Evolutionary conservation across 2,888 invertebrate species (phyloP).

Genomic region (Exephanes ischioxanthus): DNA sequence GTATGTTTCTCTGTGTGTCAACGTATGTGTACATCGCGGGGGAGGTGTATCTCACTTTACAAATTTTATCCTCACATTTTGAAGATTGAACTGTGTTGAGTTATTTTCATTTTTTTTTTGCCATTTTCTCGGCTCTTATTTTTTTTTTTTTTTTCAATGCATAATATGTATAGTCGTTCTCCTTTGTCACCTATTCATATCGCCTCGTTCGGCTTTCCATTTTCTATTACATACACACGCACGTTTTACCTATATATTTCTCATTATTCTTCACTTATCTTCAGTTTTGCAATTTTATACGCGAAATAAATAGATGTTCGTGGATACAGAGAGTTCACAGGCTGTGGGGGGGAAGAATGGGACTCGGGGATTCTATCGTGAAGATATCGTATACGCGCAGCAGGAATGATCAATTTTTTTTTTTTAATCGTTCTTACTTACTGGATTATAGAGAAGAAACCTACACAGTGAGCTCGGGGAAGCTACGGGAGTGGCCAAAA

Average conservation of each 20-base stretch:
- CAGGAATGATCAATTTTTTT: slow-evolving; percentile 36
- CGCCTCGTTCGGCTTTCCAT: slow-evolving; percentile 32
- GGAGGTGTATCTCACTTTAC: slow-evolving; percentile 60
- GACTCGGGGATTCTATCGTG: slow-evolving; percentile 35
- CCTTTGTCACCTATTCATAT: slow-evolving; percentile 41
- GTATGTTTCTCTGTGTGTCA: slow-evolving; percentile 79
- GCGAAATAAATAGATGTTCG: slow-evolving; percentile 25
- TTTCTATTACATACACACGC: slow-evolving; percentile 44
- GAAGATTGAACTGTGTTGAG: slow-evolving; percentile 59
- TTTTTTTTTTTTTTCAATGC: slow-evolving; percentile 40
- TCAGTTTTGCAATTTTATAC: slow-evolving; percentile 49
- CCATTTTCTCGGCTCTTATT: slow-evolving; percentile 46
- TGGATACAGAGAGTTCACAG: slow-evolving; percentile 19
- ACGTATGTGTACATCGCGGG: slow-evolving; percentile 77
- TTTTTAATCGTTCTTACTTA: slow-evolving; percentile 13
- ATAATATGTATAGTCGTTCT: slow-evolving; percentile 55
- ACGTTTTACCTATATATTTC: slow-evolving; percentile 25
- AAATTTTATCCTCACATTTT: slow-evolving; percentile 58
- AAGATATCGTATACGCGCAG: slow-evolving; percentile 66
- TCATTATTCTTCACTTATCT: slow-evolving; percentile 16
- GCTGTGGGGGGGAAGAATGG: neutral
- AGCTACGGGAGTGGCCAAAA: slow-evolving; percentile 1
- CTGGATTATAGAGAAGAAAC: slow-evolving; percentile 22
- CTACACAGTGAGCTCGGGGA: slow-evolving; percentile 18
- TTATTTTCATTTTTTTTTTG: slow-evolving; percentile 35